Conservation (phyloP, 2,888 invertebrate species). For the Eristalis intricaria region DNA sequence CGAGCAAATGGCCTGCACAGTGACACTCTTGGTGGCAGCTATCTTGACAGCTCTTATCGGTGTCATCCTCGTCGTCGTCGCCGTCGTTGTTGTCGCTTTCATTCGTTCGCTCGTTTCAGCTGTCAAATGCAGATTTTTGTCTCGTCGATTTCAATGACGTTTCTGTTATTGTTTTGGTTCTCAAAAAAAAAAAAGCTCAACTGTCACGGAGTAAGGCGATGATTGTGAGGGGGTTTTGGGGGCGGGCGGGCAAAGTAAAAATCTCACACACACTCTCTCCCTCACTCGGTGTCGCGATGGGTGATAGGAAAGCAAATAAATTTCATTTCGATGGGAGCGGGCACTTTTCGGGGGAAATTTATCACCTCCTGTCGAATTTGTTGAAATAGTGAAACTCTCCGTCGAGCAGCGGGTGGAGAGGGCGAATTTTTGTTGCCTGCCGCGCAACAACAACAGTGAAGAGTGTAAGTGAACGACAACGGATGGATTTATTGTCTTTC, state of each 20-base stretch:
- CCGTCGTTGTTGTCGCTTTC: conserved; percentile 2
- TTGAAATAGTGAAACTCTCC: conserved; percentile 19
- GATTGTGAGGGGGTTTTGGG: no score
- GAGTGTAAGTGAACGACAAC: neutral
- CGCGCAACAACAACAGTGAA: conserved; percentile 20
- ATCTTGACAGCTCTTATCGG: conserved; percentile 52
- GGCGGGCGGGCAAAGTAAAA: neutral
- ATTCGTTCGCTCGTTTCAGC: conserved; percentile 3
- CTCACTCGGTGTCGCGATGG: neutral
- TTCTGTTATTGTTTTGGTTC: conserved; percentile 37
- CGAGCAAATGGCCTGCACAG: conserved; percentile 36
- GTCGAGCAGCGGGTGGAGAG: neutral
- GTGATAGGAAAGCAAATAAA: conserved; percentile 40
- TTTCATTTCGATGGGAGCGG: conserved; percentile 14
- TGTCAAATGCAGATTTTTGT: conserved; percentile 42
- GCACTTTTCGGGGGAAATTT: conserved; percentile 19
- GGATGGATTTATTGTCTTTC: neutral
- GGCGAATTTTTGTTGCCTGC: neutral
- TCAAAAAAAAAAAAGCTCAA: neutral
- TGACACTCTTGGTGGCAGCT: conserved; percentile 24
- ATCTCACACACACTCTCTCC: neutral
- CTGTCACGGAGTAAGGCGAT: neutral
- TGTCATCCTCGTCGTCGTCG: neutral
- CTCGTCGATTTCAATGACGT: conserved; percentile 4
- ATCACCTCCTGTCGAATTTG: conserved; percentile 36